Base-by-base conservation (phyloP, 2,797 vertebrate genomes). In the Hydrocynus forskahlii region DNA sequence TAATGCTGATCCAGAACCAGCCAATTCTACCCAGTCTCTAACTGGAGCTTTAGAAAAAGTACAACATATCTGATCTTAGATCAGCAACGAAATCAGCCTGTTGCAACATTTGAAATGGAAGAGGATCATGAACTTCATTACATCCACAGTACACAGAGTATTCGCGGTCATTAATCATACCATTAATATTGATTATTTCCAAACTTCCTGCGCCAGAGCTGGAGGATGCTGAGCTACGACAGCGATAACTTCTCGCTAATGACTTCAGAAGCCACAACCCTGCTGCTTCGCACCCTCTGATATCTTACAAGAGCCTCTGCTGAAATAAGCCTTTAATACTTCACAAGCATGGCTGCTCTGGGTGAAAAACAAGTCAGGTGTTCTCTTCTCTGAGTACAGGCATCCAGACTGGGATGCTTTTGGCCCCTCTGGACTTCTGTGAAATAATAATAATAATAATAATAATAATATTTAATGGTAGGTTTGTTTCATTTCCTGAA, bases 131-230 rank as follows among this genome's bases (percentile, higher is more conserved):
- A 21, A 71, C 71, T 88, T 81, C 70, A 85, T 88, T 81, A 77
- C 74, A 87, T 86, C 66, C 70, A 80, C 19, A 50, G 67, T 73
- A 84, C 75, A 82, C 66, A 50, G 50, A 80, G 73, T 45, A 55
- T 76, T 38, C 35, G 25, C 21, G 59, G 45, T 63, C 19, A 78
- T 79, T 82, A 92, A 94, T 88, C 85, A 81, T 84, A 80, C 83
- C 86, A 91, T 93, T 91, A 91, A 91, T 91, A 93, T 92, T 87
- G 87, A 94, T 90, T 89, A 86, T 90, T 91, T 89, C 88, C 87
- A 89, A 93, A 91, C 87, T 84, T 91, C 84, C 84, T 78, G 68
- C 66, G 78, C 55, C 19, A 74, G 45, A 89, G 86, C 77, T 52
- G 80, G 84, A 80, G 81, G 82, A 89, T 89, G 83, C 82, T 77